These are phyloP conservation scores for Tyrannus savana DNA, from an alignment of 2,113 vertebrate genomes.

Conservation along the genomic window DNA sequence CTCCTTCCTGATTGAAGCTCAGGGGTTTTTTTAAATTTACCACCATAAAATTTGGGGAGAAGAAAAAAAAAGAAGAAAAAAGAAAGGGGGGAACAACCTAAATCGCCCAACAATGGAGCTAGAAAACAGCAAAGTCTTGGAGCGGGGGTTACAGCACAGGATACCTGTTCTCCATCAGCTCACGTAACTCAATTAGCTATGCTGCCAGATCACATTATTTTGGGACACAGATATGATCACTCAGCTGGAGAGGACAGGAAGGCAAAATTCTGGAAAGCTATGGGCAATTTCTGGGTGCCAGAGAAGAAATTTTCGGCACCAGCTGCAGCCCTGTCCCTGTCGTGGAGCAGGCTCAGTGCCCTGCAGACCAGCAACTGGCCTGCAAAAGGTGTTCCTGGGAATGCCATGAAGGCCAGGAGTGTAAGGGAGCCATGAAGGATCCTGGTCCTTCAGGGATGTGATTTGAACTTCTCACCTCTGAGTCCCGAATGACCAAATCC, in stretches of 20 bases:
- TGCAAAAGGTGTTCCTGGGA: background rate
- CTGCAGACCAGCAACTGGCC: rapidly evolving
- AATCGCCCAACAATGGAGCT: background rate
- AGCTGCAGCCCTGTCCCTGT: background rate
- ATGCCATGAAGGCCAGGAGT: background rate
- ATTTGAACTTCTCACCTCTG: background rate
- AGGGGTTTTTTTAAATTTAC: background rate
- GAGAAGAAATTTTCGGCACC: background rate
- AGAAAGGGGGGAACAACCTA: background rate
- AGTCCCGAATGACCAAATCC: background rate
- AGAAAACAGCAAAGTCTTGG: background rate
- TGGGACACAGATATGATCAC: background rate
- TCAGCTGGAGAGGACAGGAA: background rate
- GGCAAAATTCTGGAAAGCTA: background rate
- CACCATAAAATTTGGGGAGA: background rate
- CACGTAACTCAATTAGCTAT: background rate
- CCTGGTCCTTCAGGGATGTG: background rate
- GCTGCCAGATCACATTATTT: background rate
- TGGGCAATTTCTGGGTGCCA: background rate
- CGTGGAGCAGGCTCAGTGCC: rapidly evolving
- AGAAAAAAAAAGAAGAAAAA: background rate
- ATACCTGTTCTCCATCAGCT: conserved; percentile 1
- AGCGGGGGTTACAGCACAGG: background rate
- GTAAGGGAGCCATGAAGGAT: background rate
- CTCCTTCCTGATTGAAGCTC: background rate